Evolutionary conservation across 2,113 vertebrate species (phyloP), one percentile per base, ranked within the genome.

Genomic region (Chionodraco myersi): DNA sequence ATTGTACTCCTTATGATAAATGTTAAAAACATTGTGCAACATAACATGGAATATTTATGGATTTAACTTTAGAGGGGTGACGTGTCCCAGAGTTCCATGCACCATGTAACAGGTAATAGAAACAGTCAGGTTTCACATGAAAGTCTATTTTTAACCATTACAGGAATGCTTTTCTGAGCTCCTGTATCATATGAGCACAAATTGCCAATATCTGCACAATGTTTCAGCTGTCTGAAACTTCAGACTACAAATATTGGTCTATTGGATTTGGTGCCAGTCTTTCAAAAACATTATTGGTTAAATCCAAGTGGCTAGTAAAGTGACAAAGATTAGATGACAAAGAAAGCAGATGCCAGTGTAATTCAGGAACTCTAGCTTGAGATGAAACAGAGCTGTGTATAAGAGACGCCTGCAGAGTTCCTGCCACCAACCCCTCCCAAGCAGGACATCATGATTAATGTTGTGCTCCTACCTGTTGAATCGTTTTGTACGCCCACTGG

Each of bases 361-460:
- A 61, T 68, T 80, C 62, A 78, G 56, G 70, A 78, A 60, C 67
- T 75, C 18, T 77, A 54, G 74, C 15, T 67, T 79, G 79, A 85
- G 13, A 79, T 51, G 47, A 85, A 80, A 57, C 83, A 85, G 81
- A 65, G 49, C 59, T 36, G 61, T 13, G 77, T n/a, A 2, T n/a
- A 36, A 34, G 68, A 58, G 61, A 62, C 6, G 30, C 52, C 64
- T 74, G 68, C 68, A 68, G 80, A 71, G 74, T 53, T 54, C 26
- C 44, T 53, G 63, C 58, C 72, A 72, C 63, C 45, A 72, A 11
- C 66, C 57, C 66, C 47, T 64, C 49, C 10, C 12, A 54, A 34
- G 75, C 59, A 15, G 36, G 60, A 79, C 77, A 66, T 77, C 36
- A 51, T 79, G 84, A 85, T 85, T 82, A 56, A 86, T 83, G 80